phyloP scores from a whole-genome alignment of 1,140 invertebrate genomes.

The Grapholita molesta region DNA sequence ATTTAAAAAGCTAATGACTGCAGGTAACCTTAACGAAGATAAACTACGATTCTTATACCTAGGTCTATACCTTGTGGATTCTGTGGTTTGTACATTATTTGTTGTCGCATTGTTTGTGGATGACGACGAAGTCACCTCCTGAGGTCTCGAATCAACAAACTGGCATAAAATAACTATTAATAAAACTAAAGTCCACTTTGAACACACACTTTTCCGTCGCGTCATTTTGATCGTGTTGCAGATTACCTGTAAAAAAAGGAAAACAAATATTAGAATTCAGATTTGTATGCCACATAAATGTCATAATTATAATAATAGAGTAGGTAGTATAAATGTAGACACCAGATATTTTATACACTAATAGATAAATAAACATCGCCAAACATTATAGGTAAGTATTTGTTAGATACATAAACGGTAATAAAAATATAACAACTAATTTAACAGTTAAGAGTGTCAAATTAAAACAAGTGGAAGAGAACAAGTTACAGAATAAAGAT shows the following conservation, averaged over 20 bases:
- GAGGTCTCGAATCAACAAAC: constrained; percentile 55
- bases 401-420: too few species aligned
- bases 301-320: too few species aligned
- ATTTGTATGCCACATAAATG: too few species aligned
- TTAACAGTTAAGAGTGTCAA: background rate
- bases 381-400: too few species aligned
- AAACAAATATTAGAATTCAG: constrained; percentile 34
- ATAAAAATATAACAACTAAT: constrained; percentile 19
- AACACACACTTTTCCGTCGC: constrained; percentile 62
- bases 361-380: too few species aligned
- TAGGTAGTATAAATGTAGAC: too few species aligned
- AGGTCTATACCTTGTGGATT: constrained; percentile 64
- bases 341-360: too few species aligned
- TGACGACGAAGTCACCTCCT: constrained; percentile 38
- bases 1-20: constrained; percentile 31
- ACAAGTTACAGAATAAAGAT: constrained; percentile 3
- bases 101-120: constrained; percentile 20
- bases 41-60: constrained; percentile 22
- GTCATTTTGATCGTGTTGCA: constrained; percentile 46
- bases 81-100: constrained; percentile 38
- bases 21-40: constrained; percentile 9
- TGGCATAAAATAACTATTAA: constrained; percentile 56
- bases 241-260: constrained; percentile 62
- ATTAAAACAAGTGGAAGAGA: background rate
- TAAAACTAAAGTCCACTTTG: constrained; percentile 70